phyloP scores from a whole-genome alignment of 2,113 vertebrate genomes.

The Patagioenas fasciata region DNA sequence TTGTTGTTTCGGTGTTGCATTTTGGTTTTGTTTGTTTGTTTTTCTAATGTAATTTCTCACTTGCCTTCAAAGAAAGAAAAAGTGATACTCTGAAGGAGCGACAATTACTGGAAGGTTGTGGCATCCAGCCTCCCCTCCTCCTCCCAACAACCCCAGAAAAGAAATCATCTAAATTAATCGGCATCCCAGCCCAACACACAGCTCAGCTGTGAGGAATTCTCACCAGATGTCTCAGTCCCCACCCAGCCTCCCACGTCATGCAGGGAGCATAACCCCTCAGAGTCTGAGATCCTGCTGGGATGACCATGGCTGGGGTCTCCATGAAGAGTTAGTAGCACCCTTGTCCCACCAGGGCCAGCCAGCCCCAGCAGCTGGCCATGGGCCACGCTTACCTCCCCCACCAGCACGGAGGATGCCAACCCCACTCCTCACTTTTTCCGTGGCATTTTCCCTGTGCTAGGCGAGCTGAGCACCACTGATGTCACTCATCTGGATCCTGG shows the following conservation, averaged over 20 bases:
- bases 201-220: constrained; percentile 75
- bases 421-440: fast-evolving
- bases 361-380: background rate
- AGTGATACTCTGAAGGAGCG: constrained; percentile 43
- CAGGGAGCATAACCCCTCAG: constrained; percentile 39
- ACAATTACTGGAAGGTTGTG: constrained; percentile 53
- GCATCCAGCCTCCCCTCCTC: constrained; percentile 26
- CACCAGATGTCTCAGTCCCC: constrained; percentile 70
- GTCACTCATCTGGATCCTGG: background rate
- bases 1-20: background rate
- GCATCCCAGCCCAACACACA: constrained; percentile 72
- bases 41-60: background rate
- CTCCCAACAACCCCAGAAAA: constrained; percentile 58
- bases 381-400: fast-evolving
- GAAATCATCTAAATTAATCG: constrained; percentile 67
- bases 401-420: fast-evolving
- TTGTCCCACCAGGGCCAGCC: background rate
- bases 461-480: background rate
- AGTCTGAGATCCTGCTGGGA: background rate
- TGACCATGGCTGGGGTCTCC: fast-evolving
- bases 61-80: constrained; percentile 63
- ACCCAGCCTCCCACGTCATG: constrained; percentile 59
- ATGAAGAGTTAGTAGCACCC: background rate
- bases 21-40: background rate
- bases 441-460: background rate